Evolutionary conservation across 2,113 vertebrate genomes (phyloP), one percentile per base, ranked within the genome.

Genomic region (Corythornis vintsioides): DNA sequence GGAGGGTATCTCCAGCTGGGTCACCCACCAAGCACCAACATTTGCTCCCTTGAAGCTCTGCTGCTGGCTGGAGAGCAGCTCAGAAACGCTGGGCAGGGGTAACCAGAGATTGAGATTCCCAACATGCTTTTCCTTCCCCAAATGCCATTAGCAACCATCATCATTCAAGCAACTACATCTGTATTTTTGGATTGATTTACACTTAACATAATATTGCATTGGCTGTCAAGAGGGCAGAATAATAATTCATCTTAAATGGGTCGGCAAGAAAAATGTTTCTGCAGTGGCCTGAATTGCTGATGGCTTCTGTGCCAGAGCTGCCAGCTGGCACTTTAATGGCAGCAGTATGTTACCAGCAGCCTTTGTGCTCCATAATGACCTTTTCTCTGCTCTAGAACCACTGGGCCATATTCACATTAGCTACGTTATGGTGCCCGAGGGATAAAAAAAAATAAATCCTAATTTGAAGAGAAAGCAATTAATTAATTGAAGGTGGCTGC

Each of bases 141-240:
- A 93, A 96, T 81, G 29, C 76, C 86, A 88, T 94, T 96, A 95
- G 83, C 75, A 59, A 11, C 60, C 72, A 91, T 47, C 17, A 25
- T 93, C 88, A 95, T 90, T 93, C 81, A 86, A 93, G 29, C 52
- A 72, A 80, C 16, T 86, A 76, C 38, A 79, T 95, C 83, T 79
- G 82, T 92, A 86, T 86, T 70, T 86, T 95, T 96, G 85, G 85
- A 95, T 96, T 92, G 95, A 96, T 96, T 96, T 96, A 90, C 90
- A 89, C 56, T 93, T 92, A 93, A 93, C 81, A 75, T 94, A 84
- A 94, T 93, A 95, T 85, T 77, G 40, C 90, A 93, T 93, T 96
- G 91, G 69, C 95, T 93, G 88, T 95, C 96, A 96, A 95, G 93
- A 93, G 82, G 86, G 88, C 90, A 94, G 92, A 45, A 25, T 94